Percentiles rank a stretch among this genome's conserved stretches.
Evolutionary conservation across 2,797 vertebrate species (phyloP).

Genomic region (Poliocrania exsul): DNA sequence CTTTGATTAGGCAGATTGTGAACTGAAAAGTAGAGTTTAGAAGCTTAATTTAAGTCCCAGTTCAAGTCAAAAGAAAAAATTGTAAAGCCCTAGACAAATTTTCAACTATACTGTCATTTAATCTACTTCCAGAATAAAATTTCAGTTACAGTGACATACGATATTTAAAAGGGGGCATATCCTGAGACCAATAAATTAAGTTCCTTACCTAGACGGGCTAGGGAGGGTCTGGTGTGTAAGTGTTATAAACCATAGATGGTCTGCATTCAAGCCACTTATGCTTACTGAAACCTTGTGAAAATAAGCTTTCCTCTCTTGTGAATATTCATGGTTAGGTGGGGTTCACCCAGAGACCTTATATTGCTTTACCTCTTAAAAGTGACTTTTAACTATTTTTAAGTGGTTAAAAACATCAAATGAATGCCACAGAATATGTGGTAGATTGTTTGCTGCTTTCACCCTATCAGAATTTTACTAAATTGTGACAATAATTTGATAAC

Average conservation of each 20-base stretch:
- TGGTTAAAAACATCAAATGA: not conserved
- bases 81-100: slow-evolving; percentile 16
- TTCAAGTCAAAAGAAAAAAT: slow-evolving; percentile 47
- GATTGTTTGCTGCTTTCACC: not conserved
- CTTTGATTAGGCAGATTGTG: slow-evolving; percentile 45
- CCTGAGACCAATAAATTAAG: not conserved
- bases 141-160: not conserved
- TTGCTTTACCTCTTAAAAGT: not conserved
- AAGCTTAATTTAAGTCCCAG: slow-evolving; percentile 17
- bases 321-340: not conserved
- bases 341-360: not conserved
- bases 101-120: not conserved
- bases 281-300: not conserved
- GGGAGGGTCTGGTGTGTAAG: not conserved
- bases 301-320: not conserved
- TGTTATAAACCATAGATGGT: not conserved
- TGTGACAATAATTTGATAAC: not conserved
- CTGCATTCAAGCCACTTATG: rapidly evolving
- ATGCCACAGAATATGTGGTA: not conserved
- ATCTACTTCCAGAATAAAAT: slow-evolving; percentile 13
- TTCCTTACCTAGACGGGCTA: not conserved
- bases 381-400: not conserved
- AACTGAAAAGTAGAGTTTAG: slow-evolving; percentile 12
- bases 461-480: not conserved
- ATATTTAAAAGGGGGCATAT: not conserved